These are phyloP conservation scores for Tribolium madens DNA, from an alignment of 1,140 invertebrate species.

Conservation along the genomic window DNA sequence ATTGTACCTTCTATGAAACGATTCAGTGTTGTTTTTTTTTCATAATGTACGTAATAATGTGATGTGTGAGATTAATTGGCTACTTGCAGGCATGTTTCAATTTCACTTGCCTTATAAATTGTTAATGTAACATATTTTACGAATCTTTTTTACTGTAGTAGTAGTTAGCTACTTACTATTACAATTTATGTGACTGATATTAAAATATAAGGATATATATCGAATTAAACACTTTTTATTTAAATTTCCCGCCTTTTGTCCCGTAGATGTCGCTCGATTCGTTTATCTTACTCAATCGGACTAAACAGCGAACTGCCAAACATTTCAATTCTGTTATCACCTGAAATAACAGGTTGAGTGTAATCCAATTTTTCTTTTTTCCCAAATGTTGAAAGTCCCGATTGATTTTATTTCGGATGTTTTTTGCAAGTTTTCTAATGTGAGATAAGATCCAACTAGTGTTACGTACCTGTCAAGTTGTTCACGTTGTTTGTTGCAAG, in stretches of 20 bases:
- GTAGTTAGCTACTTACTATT: slow-evolving; percentile 34
- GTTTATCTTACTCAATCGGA: too few relatives aligned
- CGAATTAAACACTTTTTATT: background rate
- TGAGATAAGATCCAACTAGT: slow-evolving; percentile 3
- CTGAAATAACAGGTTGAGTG: slow-evolving; percentile 30
- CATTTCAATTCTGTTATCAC: slow-evolving; percentile 23
- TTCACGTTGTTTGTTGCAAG: slow-evolving; percentile 12
- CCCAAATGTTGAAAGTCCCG: background rate
- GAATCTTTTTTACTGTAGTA: slow-evolving; percentile 38
- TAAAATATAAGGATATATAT: slow-evolving; percentile 19
- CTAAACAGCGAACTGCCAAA: background rate
- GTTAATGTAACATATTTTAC: slow-evolving; percentile 38
- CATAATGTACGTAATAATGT: slow-evolving; percentile 27
- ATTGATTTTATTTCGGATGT: slow-evolving; percentile 21
- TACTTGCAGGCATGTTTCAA: slow-evolving; percentile 37
- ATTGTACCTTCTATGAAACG: slow-evolving; percentile 17
- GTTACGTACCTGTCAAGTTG: slow-evolving; percentile 14
- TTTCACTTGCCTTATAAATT: slow-evolving; percentile 28
- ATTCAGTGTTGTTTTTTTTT: background rate
- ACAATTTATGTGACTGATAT: slow-evolving; percentile 36
- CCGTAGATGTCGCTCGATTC: background rate
- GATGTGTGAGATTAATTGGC: slow-evolving; percentile 35
- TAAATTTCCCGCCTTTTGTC: background rate
- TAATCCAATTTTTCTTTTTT: slow-evolving; percentile 16
- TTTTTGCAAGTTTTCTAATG: slow-evolving; percentile 8